Evolutionary conservation across 2,797 vertebrate species (phyloP).

Genomic region (Taeniopygia guttata): DNA sequence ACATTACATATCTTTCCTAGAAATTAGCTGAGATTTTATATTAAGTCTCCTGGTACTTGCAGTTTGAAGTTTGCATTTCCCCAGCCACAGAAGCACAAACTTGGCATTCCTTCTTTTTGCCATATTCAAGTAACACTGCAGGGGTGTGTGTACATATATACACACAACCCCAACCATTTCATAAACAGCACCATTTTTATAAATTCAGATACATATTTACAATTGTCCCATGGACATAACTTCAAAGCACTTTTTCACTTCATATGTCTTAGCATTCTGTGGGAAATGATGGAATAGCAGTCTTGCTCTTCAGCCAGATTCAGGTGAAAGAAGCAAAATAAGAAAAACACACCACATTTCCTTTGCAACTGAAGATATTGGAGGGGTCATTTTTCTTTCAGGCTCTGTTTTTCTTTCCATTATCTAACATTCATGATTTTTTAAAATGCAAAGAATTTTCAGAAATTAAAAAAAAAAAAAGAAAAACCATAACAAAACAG

Average conservation of each 20-base stretch:
- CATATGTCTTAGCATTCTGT: background rate
- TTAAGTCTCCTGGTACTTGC: background rate
- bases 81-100: background rate
- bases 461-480: background rate
- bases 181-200: background rate
- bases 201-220: background rate
- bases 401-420: background rate
- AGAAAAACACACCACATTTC: background rate
- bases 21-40: background rate
- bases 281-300: background rate
- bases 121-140: background rate
- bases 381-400: background rate
- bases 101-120: background rate
- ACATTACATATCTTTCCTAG: background rate
- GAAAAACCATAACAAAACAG: background rate
- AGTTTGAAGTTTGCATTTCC: background rate
- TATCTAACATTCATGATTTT: background rate
- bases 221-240: background rate
- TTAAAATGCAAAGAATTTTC: background rate
- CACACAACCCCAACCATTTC: background rate
- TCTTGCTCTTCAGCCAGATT: background rate
- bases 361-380: background rate
- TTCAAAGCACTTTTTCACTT: background rate
- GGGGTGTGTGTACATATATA: background rate
- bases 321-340: background rate